Evolutionary conservation across 2,113 vertebrate genomes (phyloP).

Genomic region (Tenrec ecaudatus): DNA sequence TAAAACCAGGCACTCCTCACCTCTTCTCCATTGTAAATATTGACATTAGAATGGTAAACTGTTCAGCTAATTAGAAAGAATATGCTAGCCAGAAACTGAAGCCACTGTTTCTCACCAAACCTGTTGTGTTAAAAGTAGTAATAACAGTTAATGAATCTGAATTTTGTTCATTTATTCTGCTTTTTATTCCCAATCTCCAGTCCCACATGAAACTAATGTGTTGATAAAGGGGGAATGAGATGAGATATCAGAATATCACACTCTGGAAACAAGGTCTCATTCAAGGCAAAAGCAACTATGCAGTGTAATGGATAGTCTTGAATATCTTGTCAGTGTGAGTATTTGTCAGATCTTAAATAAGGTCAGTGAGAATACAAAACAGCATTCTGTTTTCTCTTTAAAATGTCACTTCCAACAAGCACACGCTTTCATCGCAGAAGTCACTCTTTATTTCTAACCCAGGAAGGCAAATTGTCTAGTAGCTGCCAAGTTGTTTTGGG

Average conservation of each 20-base stretch:
- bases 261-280: neutral
- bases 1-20: neutral
- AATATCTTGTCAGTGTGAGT: neutral
- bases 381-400: neutral
- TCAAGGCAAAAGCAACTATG: neutral
- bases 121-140: neutral
- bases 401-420: neutral
- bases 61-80: neutral
- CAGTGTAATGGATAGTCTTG: neutral
- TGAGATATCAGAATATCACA: neutral
- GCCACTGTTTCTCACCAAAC: neutral
- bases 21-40: neutral
- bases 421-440: neutral
- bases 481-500: neutral
- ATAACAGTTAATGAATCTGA: neutral
- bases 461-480: neutral
- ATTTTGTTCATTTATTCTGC: neutral
- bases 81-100: neutral
- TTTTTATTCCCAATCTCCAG: neutral
- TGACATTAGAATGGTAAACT: neutral
- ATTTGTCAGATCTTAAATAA: neutral
- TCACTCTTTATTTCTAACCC: neutral
- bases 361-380: neutral
- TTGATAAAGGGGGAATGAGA: neutral
- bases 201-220: neutral